Evolutionary conservation across 2,113 vertebrate genomes (phyloP), one percentile per base, ranked within the genome.

Genomic region (Aegypius monachus): DNA sequence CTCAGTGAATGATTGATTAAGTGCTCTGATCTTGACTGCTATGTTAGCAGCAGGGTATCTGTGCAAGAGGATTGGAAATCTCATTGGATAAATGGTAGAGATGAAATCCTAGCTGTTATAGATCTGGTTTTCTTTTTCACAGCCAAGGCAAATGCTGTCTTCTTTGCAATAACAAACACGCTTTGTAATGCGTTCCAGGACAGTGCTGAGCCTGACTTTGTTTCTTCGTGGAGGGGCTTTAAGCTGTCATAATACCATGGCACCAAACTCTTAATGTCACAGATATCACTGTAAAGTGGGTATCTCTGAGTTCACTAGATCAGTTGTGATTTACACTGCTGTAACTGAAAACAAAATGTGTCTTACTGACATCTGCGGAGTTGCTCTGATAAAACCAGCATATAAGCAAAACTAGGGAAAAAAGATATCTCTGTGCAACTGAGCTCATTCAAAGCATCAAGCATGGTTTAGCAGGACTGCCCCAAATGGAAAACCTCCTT

Each of bases 1-100:
- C 94, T 96, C 82, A 48, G 95, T 74, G 97, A 91, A 93, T 97
- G 97, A 97, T 97, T 97, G 97, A 98, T 97, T 96, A 97, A 97
- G 97, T 95, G 95, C 96, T 96, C 97, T 96, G 97, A 97, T 97
- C 96, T 86, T 94, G 93, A 98, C 96, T 97, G 93, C 93, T 97
- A 96, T 90, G 94, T 90, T 95, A 97, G 91, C 97, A 97, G 96
- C 94, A 59, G 97, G 97, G 94, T 90, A 95, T 96, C 96, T 95
- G 86, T 19, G 86, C 96, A 89, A 58, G 91, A 82, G 86, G 77
- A 63, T 80, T 82, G 92, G 79, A 82, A 96, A 87, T 67, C 93
- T 96, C 94, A 83, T 83, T 95, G 96, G 96, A 78, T 96, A 95
- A 94, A 91, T 34, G 93, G 86, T 26, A 22, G 72, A 81, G 91